A percentile compares a stretch with the other conserved stretches of the same genome.
These are phyloP conservation scores for Nomada fucata DNA, from an alignment of 2,888 invertebrate genomes.

Conservation along the genomic window DNA sequence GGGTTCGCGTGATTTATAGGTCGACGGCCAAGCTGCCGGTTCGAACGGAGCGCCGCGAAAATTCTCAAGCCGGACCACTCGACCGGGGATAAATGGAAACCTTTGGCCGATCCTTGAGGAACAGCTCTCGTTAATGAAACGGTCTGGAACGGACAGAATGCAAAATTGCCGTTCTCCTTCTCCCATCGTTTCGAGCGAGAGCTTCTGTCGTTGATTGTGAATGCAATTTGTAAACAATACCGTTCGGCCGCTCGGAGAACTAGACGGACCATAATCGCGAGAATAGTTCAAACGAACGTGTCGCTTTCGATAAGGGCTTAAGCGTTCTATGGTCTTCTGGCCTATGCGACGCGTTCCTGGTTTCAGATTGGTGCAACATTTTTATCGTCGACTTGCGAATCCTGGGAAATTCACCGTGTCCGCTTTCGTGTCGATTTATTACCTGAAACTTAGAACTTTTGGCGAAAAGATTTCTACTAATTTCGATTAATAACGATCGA, in stretches of 20 bases:
- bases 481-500: too few relatives aligned
- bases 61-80: constrained; percentile 36
- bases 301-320: too few relatives aligned
- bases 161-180: constrained; percentile 32
- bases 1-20: constrained; percentile 67
- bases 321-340: too few relatives aligned
- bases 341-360: too few relatives aligned
- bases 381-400: too few relatives aligned
- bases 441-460: too few relatives aligned
- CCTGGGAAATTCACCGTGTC: too few relatives aligned
- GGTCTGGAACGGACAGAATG: constrained; percentile 30
- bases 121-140: constrained; percentile 41
- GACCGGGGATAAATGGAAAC: constrained; percentile 36
- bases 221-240: constrained; percentile 9
- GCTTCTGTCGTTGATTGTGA: background rate
- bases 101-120: constrained; percentile 25
- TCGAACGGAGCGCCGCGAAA: constrained; percentile 35
- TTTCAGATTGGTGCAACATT: too few relatives aligned
- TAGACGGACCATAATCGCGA: too few relatives aligned
- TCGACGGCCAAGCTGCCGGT: constrained; percentile 31
- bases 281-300: too few relatives aligned
- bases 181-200: background rate
- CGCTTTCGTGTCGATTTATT: too few relatives aligned
- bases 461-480: too few relatives aligned
- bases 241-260: background rate